A percentile compares a stretch with the other conserved stretches of the same genome.
phyloP scores from a whole-genome alignment of 2,888 invertebrate species.

The Alsophila aescularia region DNA sequence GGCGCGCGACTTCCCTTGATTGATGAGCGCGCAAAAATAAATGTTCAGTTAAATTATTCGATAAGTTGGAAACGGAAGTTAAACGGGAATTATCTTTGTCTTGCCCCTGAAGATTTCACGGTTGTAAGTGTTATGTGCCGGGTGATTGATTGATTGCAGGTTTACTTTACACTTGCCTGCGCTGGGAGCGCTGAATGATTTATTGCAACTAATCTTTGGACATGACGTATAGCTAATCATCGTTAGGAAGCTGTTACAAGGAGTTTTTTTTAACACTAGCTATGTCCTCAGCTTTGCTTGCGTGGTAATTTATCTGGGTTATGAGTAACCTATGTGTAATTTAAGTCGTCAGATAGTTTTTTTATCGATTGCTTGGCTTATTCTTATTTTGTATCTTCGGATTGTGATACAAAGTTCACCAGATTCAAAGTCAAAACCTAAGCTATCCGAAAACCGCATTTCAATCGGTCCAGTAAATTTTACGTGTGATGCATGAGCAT shows the following conservation, averaged over 20 bases:
- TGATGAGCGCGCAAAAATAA: slow-evolving; percentile 86
- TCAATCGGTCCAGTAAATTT: no score
- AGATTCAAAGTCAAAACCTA: no score
- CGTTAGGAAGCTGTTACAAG: slow-evolving; percentile 15
- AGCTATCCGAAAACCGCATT: no score
- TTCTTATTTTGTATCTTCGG: no score
- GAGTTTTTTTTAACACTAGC: background rate
- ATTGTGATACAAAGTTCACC: no score
- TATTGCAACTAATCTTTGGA: slow-evolving; percentile 38
- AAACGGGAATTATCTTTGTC: slow-evolving; percentile 85
- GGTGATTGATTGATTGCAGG: slow-evolving; percentile 77
- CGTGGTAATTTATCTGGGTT: no score
- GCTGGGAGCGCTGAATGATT: slow-evolving; percentile 35
- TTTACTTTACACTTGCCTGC: slow-evolving; percentile 35
- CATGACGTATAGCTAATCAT: slow-evolving; percentile 36
- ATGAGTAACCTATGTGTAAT: no score
- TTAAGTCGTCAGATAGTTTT: no score
- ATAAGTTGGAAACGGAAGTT: slow-evolving; percentile 86
- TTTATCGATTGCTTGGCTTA: no score
- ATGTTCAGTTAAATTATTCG: slow-evolving; percentile 86
- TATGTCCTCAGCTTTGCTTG: no score
- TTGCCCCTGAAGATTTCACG: slow-evolving; percentile 81
- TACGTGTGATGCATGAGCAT: no score
- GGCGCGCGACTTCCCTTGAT: slow-evolving; percentile 82
- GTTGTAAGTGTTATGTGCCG: slow-evolving; percentile 78